A percentile compares a stretch with the other conserved stretches of the same genome.
phyloP scores from a whole-genome alignment of 2,888 invertebrate genomes.

The Corbicula japonica region DNA sequence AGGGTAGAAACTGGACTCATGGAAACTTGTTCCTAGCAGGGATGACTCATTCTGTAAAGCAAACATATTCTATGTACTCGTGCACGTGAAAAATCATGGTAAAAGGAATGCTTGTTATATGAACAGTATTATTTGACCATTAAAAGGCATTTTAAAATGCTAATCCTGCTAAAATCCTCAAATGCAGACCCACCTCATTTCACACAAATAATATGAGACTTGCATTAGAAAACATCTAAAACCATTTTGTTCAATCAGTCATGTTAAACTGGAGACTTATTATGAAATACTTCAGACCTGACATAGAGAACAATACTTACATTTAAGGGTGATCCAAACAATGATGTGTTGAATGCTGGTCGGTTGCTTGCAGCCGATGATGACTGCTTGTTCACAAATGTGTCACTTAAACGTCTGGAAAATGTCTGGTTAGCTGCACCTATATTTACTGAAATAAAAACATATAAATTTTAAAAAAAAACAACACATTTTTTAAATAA shows the following conservation, averaged over 20 bases:
- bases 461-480: neutral
- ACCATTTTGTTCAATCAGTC: too few relatives aligned
- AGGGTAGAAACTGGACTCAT: conserved; percentile 81
- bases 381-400: conserved; percentile 16
- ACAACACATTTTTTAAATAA: too few relatives aligned
- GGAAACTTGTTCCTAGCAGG: conserved; percentile 67
- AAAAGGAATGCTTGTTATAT: too few relatives aligned
- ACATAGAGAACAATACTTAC: conserved; percentile 57
- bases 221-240: too few relatives aligned
- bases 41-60: conserved; percentile 52
- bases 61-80: neutral
- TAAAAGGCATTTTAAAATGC: too few relatives aligned
- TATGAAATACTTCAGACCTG: too few relatives aligned
- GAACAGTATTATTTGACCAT: too few relatives aligned
- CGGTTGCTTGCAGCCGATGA: conserved; percentile 64
- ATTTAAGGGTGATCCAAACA: conserved; percentile 78
- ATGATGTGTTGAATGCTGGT: conserved; percentile 79
- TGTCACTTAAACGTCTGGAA: conserved; percentile 43
- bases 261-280: too few relatives aligned
- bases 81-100: too few relatives aligned
- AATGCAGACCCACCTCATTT: too few relatives aligned
- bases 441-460: conserved; percentile 50
- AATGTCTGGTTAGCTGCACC: conserved; percentile 39
- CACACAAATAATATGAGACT: too few relatives aligned
- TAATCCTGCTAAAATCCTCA: too few relatives aligned